Conservation (phyloP, 1,140 invertebrate species). For the Philotrypesis tridentata region DNA sequence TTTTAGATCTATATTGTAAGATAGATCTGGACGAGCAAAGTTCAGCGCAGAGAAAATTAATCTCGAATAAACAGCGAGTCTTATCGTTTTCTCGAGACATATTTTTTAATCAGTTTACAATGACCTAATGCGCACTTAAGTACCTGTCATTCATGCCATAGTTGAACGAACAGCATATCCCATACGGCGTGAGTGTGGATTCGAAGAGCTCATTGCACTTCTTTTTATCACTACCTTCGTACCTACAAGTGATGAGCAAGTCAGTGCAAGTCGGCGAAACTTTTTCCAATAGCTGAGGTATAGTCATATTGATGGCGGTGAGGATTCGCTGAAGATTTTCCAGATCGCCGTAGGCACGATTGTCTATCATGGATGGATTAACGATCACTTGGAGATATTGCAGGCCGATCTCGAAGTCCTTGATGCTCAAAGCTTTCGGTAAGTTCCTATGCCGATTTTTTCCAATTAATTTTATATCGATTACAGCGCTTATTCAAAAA, state of each 20-base stretch:
- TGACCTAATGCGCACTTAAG: no score
- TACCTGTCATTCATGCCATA: no score
- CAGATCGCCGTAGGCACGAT: conserved; percentile 38
- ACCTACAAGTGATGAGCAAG: conserved; percentile 47
- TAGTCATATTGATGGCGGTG: conserved; percentile 42
- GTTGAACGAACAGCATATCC: conserved; percentile 55
- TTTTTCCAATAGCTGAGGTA: conserved; percentile 45
- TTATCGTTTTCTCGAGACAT: no score
- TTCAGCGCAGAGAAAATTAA: no score
- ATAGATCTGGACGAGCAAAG: no score
- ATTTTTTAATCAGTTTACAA: no score
- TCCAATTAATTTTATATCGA: not conserved
- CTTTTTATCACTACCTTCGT: conserved; percentile 41
- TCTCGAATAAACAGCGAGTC: no score
- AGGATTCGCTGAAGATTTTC: conserved; percentile 50
- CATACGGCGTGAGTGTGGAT: conserved; percentile 42
- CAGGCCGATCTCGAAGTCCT: conserved; percentile 47
- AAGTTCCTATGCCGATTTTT: not conserved
- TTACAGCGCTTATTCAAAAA: no score
- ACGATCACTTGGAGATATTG: conserved; percentile 49
- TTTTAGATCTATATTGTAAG: no score
- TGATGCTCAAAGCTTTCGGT: conserved; percentile 30
- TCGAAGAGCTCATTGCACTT: conserved; percentile 45
- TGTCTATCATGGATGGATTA: conserved; percentile 43
- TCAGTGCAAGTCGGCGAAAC: conserved; percentile 53